Base-by-base conservation (phyloP, 2,888 invertebrate species). In the Blastobasis adustella region DNA sequence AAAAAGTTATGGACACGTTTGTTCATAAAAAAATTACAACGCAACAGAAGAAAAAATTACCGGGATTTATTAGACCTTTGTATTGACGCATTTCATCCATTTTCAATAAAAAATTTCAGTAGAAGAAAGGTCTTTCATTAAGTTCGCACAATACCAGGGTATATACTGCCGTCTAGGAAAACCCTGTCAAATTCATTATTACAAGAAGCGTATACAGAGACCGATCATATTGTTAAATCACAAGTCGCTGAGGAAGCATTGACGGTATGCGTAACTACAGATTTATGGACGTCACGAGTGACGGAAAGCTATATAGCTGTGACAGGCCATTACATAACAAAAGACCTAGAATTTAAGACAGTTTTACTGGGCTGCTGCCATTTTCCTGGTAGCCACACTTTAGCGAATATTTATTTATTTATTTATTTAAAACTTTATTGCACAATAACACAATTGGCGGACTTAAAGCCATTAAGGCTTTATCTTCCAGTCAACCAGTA, bases 251-350 rank as follows among this genome's bases (percentile, higher is more conserved):
- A 48, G 43, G 49, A 54, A 36, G 49, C 50, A 45, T 46, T 52
- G 48, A 43, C 9, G 9, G 45, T 61, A 42, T 58, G 52, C 45
- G 46, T 62, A 37, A 60, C 59, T 10, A 49, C 55, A 36, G 62
- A 62, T 52, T 51, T 54, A 23, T 61, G 58, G 60, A 59, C 59
- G 23, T 59, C 62, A 7, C 43, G 56, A 37, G 51, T 49, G 39
- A 50, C 48, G 42, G 53, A 54, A 7, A 41, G 40, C n/a, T 53
- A 51, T 37, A 44, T 57, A 37, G 53, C 53, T 10, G 10, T 57
- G 10, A 57, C 50, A n/a, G 51, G 51, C 9, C 51, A 48, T n/a
- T 51, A 48, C 45, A 54, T 8, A 36, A 51, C 44, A 7, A 38
- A 39, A 5, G 36, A 47, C 5, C 41, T 48, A 39, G 9, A 47